Evolutionary conservation across 2,888 invertebrate genomes (phyloP), one percentile per base, ranked within the genome.

Genomic region (Beris morrisii): DNA sequence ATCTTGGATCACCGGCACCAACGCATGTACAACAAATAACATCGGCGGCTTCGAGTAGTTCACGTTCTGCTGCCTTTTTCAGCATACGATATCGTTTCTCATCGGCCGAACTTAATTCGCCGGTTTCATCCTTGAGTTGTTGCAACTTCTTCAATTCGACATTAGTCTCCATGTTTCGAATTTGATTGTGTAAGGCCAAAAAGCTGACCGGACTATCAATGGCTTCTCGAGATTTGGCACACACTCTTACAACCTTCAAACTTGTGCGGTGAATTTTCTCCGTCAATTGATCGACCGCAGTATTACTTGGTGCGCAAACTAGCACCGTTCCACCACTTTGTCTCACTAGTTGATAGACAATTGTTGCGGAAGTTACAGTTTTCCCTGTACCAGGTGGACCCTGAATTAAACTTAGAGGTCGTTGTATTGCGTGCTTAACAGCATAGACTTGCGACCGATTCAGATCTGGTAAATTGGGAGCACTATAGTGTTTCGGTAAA

Each of bases 21-120:
- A 99, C 98, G 78, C 99, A 99, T 0, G 99, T 99, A 77, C 97
- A 97, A 76, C 98, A 98, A 65, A 99, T 96, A 0, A 99, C 99
- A 80, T 99, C 99, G 1, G 99, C 99, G 0, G 96, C 95, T 79
- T 95, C 95, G 3, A 95, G 79, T 11, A 98, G 82, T 71, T 96
- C 91, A 64, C 93, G 88, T 77, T 98, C 98, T 7, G 95, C 91
- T 32, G 91, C 88, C 74, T 95, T 92, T 72, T 97, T 95, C 72
- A 98, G 79, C 70, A 91, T 88, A 1, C 96, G 85, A 76, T 96
- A 98, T 1, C 98, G 86, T 70, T 97, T 91, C 79, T 99, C 98
- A 79, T 99, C 99, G 0, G 92, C 91, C 0, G 93, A 93, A 4
- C 96, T 95, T 67, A 99, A 81, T 78, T 99, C 99, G 0, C 99